These are phyloP conservation scores for Drosophila pullipes DNA, from an alignment of 2,888 invertebrate species.

Conservation along the genomic window DNA sequence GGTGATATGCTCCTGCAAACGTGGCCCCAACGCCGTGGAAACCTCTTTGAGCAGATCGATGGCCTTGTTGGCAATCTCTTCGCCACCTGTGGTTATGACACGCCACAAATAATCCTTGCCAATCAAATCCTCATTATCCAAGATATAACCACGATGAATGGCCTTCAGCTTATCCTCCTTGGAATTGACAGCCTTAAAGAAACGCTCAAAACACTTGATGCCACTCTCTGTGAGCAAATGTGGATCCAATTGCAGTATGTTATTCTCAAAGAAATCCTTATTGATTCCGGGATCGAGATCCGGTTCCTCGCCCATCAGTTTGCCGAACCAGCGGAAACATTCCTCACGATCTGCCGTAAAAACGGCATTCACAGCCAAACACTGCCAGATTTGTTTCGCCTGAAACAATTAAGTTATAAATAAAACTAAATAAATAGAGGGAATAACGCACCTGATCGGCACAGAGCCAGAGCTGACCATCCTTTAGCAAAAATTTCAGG, in stretches of 20 bases:
- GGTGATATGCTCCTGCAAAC: constrained; percentile 91
- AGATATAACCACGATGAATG: constrained; percentile 93
- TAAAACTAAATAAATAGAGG: constrained; percentile 16
- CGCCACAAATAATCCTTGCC: constrained; percentile 98
- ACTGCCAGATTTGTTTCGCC: constrained; percentile 98
- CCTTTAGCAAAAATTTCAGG: constrained; percentile 95
- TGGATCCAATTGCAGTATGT: constrained; percentile 96
- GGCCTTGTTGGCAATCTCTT: constrained; percentile 96
- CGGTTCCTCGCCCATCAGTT: constrained; percentile 98
- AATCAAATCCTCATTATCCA: constrained; percentile 97
- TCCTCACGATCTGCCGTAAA: constrained; percentile 97
- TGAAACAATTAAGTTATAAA: constrained; percentile 33
- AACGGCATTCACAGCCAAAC: constrained; percentile 96
- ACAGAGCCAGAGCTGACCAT: constrained; percentile 98
- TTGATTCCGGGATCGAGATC: constrained; percentile 98
- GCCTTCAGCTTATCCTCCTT: constrained; percentile 96
- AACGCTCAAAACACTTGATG: constrained; percentile 93
- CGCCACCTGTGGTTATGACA: constrained; percentile 95
- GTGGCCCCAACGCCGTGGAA: constrained; percentile 96
- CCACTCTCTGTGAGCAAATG: constrained; percentile 96
- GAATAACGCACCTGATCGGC: constrained; percentile 90
- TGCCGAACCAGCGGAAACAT: constrained; percentile 99
- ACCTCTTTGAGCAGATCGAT: constrained; percentile 96
- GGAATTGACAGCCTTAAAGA: constrained; percentile 92
- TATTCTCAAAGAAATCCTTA: constrained; percentile 97